Conservation (phyloP, 2,113 vertebrate genomes). For the Dicerorhinus sumatrensis region DNA sequence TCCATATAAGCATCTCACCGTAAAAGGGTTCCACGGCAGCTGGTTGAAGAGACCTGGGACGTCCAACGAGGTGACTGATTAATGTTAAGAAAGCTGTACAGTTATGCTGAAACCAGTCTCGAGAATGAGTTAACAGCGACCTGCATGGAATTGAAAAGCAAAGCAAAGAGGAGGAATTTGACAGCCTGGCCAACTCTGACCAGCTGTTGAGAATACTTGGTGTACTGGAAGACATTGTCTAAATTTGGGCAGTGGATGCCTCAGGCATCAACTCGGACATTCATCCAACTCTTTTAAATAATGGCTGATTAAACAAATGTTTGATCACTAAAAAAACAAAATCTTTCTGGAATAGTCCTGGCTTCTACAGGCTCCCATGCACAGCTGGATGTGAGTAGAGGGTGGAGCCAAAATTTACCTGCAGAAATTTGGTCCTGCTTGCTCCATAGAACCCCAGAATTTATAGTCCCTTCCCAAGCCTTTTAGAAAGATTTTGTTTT, state of each 20-base stretch:
- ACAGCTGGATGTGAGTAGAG: background rate
- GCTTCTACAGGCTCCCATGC: background rate
- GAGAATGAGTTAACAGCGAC: background rate
- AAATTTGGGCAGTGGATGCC: background rate
- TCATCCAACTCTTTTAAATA: background rate
- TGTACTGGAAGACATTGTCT: background rate
- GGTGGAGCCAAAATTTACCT: background rate
- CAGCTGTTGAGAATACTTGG: background rate
- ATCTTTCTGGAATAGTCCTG: background rate
- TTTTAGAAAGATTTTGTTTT: conserved; percentile 8
- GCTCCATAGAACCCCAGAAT: background rate
- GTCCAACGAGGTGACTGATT: background rate
- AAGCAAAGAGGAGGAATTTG: background rate
- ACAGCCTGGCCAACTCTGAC: background rate
- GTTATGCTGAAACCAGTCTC: background rate
- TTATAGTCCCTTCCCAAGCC: background rate
- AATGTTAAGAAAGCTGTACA: background rate
- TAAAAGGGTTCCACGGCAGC: background rate
- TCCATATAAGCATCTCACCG: background rate
- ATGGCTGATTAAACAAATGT: background rate
- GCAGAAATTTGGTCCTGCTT: background rate
- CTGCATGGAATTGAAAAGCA: background rate
- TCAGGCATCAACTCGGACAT: background rate
- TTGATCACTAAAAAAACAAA: background rate
- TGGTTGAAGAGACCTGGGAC: background rate